phyloP scores from a whole-genome alignment of 2,113 vertebrate species.

The Heterotilapia buettikoferi region DNA sequence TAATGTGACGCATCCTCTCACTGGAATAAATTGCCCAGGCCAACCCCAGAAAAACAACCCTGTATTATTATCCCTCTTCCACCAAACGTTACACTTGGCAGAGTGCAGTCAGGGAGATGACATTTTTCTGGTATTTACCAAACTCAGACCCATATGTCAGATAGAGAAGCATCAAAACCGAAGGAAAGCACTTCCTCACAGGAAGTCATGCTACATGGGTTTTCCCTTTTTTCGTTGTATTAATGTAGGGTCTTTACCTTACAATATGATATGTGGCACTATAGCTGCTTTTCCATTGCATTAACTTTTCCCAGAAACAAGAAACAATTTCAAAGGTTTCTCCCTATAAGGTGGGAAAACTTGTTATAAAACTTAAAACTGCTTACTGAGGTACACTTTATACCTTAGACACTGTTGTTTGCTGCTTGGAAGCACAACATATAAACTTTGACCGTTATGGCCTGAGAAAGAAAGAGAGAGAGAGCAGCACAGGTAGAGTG shows the following conservation, averaged over 20 bases:
- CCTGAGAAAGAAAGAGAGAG: neutral
- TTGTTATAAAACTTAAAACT: neutral
- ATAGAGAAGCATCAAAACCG: neutral
- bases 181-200: neutral
- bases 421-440: neutral
- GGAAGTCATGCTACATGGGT: neutral
- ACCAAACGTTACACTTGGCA: neutral
- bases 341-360: neutral
- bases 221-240: neutral
- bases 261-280: neutral
- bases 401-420: neutral
- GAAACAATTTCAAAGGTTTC: neutral
- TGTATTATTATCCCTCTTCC: neutral
- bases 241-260: neutral
- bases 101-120: neutral
- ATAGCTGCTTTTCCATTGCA: neutral
- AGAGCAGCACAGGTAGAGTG: neutral
- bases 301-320: neutral
- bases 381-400: neutral
- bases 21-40: neutral
- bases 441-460: neutral
- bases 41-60: neutral
- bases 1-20: neutral
- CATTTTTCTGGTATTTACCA: neutral
- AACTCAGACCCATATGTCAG: neutral